A percentile compares a stretch with the other conserved stretches of the same genome.
Evolutionary conservation across 2,888 invertebrate genomes (phyloP).

Genomic region (Spodoptera littoralis): DNA sequence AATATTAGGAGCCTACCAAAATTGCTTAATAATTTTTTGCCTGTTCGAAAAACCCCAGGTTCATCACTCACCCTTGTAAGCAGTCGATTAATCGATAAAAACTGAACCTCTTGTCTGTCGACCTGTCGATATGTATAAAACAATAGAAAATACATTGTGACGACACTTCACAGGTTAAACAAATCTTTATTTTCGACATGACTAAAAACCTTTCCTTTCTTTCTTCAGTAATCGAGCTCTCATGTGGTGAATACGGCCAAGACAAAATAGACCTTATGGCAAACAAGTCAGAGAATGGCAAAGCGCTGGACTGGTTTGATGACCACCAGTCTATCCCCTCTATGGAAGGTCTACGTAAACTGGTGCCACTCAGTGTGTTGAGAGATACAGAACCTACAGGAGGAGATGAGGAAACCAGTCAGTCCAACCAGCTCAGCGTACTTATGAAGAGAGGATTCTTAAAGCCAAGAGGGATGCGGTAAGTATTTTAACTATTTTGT

Average conservation of each 20-base stretch:
- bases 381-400: slow-evolving; percentile 78
- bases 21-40: too few relatives aligned
- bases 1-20: too few relatives aligned
- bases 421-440: slow-evolving; percentile 91
- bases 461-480: slow-evolving; percentile 93
- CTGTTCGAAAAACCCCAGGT: too few relatives aligned
- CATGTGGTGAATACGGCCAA: slow-evolving; percentile 96
- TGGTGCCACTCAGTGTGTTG: slow-evolving; percentile 85
- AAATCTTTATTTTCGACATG: too few relatives aligned
- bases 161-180: too few relatives aligned
- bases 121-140: too few relatives aligned
- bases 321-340: slow-evolving; percentile 87
- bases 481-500: slow-evolving; percentile 57
- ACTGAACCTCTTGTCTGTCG: too few relatives aligned
- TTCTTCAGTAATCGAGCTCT: slow-evolving; percentile 96
- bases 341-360: slow-evolving; percentile 88
- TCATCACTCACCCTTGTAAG: too few relatives aligned
- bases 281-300: slow-evolving; percentile 92
- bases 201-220: slow-evolving; percentile 45
- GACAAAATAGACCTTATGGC: slow-evolving; percentile 92
- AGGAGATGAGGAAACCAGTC: slow-evolving; percentile 91
- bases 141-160: too few relatives aligned
- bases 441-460: slow-evolving; percentile 92
- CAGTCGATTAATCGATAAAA: too few relatives aligned
- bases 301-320: slow-evolving; percentile 91